Percentiles rank a stretch among this genome's conserved stretches.
phyloP scores from a whole-genome alignment of 2,113 vertebrate species.

The Ornithorhynchus anatinus region DNA sequence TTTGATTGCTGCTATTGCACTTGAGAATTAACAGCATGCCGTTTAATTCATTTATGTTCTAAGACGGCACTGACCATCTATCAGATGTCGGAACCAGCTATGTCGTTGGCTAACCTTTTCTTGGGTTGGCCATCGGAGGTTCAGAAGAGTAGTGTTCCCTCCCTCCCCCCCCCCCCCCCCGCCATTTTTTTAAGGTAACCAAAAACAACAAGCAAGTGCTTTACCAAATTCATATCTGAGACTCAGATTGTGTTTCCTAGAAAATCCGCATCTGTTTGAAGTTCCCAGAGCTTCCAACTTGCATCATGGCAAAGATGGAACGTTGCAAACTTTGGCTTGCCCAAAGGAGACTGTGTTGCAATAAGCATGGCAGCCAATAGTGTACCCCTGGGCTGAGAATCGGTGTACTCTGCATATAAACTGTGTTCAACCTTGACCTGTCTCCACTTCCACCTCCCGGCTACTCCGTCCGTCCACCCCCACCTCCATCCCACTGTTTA shows the following conservation, averaged over 20 bases:
- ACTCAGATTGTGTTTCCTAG: constrained; percentile 28
- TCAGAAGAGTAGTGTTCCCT: not conserved
- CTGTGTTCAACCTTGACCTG: constrained; percentile 47
- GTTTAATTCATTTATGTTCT: too few relatives aligned
- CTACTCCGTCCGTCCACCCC: too few relatives aligned
- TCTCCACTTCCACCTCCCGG: constrained; percentile 53
- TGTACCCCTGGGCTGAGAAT: constrained; percentile 12
- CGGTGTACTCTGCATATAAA: constrained; percentile 62
- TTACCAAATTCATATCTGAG: constrained; percentile 35
- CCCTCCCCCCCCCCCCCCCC: too few relatives aligned
- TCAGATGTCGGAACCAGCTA: not conserved
- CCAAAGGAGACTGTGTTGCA: constrained; percentile 22
- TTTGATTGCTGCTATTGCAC: not conserved
- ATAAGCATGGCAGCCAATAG: constrained; percentile 46
- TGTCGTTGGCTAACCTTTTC: not conserved
- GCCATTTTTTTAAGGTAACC: not conserved
- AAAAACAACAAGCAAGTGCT: constrained; percentile 1
- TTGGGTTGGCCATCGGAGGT: not conserved
- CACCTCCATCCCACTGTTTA: constrained; percentile 26
- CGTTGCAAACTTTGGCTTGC: constrained; percentile 13
- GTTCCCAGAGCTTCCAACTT: constrained; percentile 40
- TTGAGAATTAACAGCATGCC: too few relatives aligned
- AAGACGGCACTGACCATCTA: not conserved
- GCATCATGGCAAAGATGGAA: not conserved
- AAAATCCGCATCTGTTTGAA: constrained; percentile 36